These are phyloP conservation scores for Euplagia quadripunctaria DNA, from an alignment of 2,888 invertebrate genomes.

Conservation along the genomic window DNA sequence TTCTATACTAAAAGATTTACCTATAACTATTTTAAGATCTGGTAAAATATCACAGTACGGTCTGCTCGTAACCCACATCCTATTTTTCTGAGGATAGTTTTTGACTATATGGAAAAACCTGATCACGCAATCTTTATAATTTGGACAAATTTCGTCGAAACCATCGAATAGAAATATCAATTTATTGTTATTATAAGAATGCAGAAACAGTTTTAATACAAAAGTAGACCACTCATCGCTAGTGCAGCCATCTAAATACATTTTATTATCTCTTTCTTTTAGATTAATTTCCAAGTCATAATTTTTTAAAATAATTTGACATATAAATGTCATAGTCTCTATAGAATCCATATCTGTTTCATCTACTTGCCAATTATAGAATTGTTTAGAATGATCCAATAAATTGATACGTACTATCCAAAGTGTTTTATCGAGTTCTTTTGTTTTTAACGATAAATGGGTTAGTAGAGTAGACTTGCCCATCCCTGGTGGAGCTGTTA, in stretches of 20 bases:
- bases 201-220: conserved; percentile 31
- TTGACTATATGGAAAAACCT: conserved; percentile 18
- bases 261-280: neutral
- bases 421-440: conserved; percentile 21
- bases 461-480: conserved; percentile 47
- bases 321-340: conserved; percentile 18
- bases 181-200: conserved; percentile 29
- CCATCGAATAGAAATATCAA: conserved; percentile 46
- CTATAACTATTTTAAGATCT: conserved; percentile 20
- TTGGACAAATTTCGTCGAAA: conserved; percentile 47
- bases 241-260: conserved; percentile 6
- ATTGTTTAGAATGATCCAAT: conserved; percentile 18
- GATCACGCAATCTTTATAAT: conserved; percentile 30
- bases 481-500: conserved; percentile 45
- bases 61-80: conserved; percentile 44
- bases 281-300: conserved; percentile 4
- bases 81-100: conserved; percentile 15
- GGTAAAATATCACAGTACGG: conserved; percentile 33
- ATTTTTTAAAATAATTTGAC: neutral
- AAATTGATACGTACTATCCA: conserved; percentile 31
- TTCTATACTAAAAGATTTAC: conserved; percentile 15
- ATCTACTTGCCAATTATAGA: conserved; percentile 13
- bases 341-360: conserved; percentile 4
- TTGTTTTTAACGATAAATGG: conserved; percentile 40
- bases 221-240: neutral